Percentiles rank a stretch among this genome's conserved stretches.
These are phyloP conservation scores for Eulemur coronatus DNA, from an alignment of 2,797 vertebrate genomes.

Conservation along the genomic window DNA sequence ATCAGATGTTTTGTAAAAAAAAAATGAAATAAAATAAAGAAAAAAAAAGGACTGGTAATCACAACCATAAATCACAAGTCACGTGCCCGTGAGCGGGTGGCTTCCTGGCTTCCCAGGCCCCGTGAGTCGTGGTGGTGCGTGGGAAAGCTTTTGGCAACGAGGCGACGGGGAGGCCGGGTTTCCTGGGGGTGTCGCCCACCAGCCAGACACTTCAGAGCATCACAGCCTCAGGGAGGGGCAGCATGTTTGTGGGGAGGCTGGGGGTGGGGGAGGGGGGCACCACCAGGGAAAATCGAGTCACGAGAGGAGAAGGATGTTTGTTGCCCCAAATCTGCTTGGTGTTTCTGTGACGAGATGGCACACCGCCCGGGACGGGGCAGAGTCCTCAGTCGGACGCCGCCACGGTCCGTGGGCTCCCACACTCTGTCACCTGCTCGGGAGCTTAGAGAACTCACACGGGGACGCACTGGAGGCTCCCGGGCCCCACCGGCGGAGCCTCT, in stretches of 20 bases:
- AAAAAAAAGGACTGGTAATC: not conserved
- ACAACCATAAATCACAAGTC: slow-evolving; percentile 53
- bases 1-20: slow-evolving; percentile 62
- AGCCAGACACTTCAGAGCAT: slow-evolving; percentile 16
- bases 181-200: not conserved
- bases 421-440: not conserved
- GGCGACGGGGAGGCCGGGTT: not conserved
- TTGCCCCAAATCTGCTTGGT: not conserved
- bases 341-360: not conserved
- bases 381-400: not conserved
- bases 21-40: not conserved
- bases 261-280: not conserved
- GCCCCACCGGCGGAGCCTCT: not conserved
- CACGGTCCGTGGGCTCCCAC: not conserved
- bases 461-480: not conserved
- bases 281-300: not conserved
- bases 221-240: not conserved
- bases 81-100: not conserved
- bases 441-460: not conserved
- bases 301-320: not conserved
- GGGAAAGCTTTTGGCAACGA: slow-evolving; percentile 60
- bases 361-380: accelerated
- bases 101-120: slow-evolving; percentile 36
- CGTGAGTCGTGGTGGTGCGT: not conserved
- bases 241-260: not conserved